Evolutionary conservation across 2,113 vertebrate genomes (phyloP).

Genomic region (Semnopithecus entellus): DNA sequence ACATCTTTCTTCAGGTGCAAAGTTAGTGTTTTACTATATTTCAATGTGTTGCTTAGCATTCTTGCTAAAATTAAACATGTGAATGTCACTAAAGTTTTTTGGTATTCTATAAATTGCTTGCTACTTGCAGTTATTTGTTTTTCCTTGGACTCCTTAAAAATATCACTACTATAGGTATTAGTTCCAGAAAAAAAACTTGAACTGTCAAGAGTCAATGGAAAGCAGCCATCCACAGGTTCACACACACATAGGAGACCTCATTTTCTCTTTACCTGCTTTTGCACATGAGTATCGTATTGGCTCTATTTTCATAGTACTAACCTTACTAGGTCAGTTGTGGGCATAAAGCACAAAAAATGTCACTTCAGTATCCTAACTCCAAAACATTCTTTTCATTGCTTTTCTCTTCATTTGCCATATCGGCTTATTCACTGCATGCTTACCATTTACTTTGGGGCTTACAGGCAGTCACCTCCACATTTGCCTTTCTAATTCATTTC

Average conservation of each 20-base stretch:
- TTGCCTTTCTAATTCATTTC: background rate
- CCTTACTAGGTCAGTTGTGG: background rate
- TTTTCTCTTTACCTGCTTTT: background rate
- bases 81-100: background rate
- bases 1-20: background rate
- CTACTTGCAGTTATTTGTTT: background rate
- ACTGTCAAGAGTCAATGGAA: background rate
- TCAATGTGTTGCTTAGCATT: background rate
- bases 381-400: background rate
- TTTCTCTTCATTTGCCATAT: background rate
- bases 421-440: background rate
- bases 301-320: background rate
- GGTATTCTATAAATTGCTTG: background rate
- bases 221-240: background rate
- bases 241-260: rapidly evolving
- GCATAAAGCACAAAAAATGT: background rate
- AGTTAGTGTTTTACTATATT: background rate
- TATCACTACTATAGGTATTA: background rate
- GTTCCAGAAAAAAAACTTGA: background rate
- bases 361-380: background rate
- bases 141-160: background rate
- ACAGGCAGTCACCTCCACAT: background rate
- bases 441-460: background rate
- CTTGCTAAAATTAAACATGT: conserved; percentile 31
- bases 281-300: rapidly evolving